A percentile compares a stretch with the other conserved stretches of the same genome.
Evolutionary conservation across 1,140 invertebrate species (phyloP).

Genomic region (Holcopasites calliopsidis): DNA sequence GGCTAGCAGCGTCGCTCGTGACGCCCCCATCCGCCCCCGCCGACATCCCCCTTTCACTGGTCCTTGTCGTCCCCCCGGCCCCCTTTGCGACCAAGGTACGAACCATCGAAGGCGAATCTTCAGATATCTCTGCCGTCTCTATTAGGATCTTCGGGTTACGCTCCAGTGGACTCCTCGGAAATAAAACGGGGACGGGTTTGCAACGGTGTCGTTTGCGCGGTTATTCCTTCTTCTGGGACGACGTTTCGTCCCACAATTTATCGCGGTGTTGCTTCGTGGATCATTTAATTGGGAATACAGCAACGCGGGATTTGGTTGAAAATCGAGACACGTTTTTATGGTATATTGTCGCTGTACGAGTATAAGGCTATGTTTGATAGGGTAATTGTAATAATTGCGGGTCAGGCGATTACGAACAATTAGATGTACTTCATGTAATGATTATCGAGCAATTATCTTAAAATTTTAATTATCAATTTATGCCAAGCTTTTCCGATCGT

Average conservation of each 20-base stretch:
- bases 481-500: too few relatives aligned
- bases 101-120: conserved; percentile 61
- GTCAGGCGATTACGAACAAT: too few relatives aligned
- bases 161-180: conserved; percentile 45
- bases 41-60: background rate
- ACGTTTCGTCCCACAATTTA: conserved; percentile 10
- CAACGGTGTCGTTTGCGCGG: conserved; percentile 15
- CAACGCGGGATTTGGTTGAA: background rate
- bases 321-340: background rate
- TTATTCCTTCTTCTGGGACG: background rate
- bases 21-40: conserved; percentile 43
- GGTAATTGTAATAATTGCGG: too few relatives aligned
- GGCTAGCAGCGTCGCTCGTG: conserved; percentile 31
- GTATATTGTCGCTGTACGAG: too few relatives aligned
- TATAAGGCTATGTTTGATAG: too few relatives aligned
- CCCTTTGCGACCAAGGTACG: conserved; percentile 26
- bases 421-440: too few relatives aligned
- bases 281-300: conserved; percentile 21
- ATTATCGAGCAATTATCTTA: too few relatives aligned
- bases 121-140: conserved; percentile 61
- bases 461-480: too few relatives aligned
- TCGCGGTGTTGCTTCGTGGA: background rate
- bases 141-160: conserved; percentile 56
- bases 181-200: conserved; percentile 46
- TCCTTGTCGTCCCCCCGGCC: conserved; percentile 12